Percentiles rank a stretch among this genome's conserved stretches.
Conservation (phyloP, 1,140 invertebrate species). For the Brachionus rotundiformis region DNA sequence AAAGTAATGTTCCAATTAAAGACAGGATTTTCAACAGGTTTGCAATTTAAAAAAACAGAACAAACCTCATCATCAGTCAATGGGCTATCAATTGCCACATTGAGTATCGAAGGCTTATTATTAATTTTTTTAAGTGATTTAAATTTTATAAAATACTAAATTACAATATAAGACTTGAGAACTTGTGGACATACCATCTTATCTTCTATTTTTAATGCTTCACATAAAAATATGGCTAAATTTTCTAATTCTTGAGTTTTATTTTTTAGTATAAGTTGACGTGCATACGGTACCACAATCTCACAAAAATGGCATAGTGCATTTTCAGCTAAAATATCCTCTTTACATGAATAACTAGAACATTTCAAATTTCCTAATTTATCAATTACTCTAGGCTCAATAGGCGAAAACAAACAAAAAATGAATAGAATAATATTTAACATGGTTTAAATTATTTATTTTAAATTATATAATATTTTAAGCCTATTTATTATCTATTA, state of each 20-base stretch:
- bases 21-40: constrained; percentile 7
- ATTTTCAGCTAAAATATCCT: not conserved
- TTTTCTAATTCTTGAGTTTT: constrained; percentile 16
- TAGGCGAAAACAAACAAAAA: not conserved
- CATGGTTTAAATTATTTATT: constrained; percentile 5
- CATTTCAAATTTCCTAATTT: not conserved
- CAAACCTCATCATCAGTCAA: constrained; percentile 7
- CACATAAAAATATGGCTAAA: constrained; percentile 28
- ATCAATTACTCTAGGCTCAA: not conserved
- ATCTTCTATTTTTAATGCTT: constrained; percentile 45
- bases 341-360: not conserved
- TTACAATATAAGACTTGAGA: constrained; percentile 34
- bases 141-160: not conserved
- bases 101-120: constrained; percentile 6
- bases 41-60: not conserved
- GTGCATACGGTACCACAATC: not conserved
- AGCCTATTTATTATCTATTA: not conserved
- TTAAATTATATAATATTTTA: not conserved
- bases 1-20: constrained; percentile 48
- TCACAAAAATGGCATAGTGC: constrained; percentile 3
- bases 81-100: not conserved
- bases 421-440: not conserved
- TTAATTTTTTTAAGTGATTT: not conserved
- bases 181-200: constrained; percentile 22
- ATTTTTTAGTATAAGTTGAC: not conserved